Base-by-base conservation (phyloP, 2,888 invertebrate genomes). In the Lydus trimaculatus region DNA sequence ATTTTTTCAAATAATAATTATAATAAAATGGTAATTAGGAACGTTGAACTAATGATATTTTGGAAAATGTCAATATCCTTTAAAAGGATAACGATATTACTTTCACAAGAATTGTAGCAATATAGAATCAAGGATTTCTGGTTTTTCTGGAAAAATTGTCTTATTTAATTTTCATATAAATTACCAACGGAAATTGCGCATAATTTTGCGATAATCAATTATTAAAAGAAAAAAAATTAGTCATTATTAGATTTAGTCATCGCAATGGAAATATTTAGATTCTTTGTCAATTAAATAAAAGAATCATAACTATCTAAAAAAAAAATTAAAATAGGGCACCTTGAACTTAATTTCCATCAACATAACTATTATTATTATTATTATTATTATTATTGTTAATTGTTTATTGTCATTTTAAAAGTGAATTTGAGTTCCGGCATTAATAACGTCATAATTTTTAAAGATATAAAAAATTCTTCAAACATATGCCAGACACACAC, bases 401-500 rank as follows among this genome's bases (percentile, higher is more conserved):
- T n/a, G 13, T 48, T 48, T 20, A 20, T 48, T 48, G 48, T 48
- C 17, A 9, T 43, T 43, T 43, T 43, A 43, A 7, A 33, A 33
- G 33, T 33, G 11, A 36, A 4, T 61, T 39, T 61, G 8, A 33
- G 28, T 43, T 39, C 33, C 33, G 43, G 43, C 28, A 25, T 39
- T 36, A 25, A 25, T 28, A 31, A 61, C 61, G 61, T 61, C 61
- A 61, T 33, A 25, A 43, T 43, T 36, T 61, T 23, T 1, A 23
- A 33, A 33, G 23, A 39, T 28, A 36, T 4, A 23, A 61, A 61
- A 61, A 36, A 15, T 28, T 17, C 15, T 28, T 17, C 15, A 6
- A 61, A 61, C 61, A 61, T 61, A 28, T 63, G 63, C 63, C 31
- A 63, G 48, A 52, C 56, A 31, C 36, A 60, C n/a, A n/a, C n/a